Conservation (phyloP, 2,113 vertebrate species). For the Hippocampus guttulatus region DNA sequence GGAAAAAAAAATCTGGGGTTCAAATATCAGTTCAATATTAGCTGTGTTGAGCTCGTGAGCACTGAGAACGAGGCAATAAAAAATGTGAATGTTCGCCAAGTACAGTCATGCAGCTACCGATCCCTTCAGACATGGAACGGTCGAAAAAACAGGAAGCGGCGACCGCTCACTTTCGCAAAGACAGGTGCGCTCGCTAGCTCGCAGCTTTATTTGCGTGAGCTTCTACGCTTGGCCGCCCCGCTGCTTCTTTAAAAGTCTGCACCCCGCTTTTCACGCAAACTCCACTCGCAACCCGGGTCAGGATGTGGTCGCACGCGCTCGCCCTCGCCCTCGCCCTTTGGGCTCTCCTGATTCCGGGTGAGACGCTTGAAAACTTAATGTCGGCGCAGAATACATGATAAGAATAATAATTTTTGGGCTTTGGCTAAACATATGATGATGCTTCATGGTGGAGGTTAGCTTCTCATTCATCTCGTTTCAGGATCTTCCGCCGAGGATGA, state of each 20-base stretch:
- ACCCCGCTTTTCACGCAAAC: background rate
- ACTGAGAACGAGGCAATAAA: too few species aligned
- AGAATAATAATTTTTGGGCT: too few species aligned
- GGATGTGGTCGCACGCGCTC: background rate
- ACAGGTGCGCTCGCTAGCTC: background rate
- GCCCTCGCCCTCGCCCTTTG: background rate
- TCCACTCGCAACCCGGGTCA: background rate
- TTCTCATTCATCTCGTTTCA: conserved; percentile 17
- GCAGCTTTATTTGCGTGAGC: background rate
- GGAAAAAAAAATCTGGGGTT: too few species aligned
- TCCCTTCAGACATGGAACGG: too few species aligned
- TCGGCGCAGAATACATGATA: too few species aligned
- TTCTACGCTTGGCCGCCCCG: background rate
- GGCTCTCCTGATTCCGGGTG: background rate
- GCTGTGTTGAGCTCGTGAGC: too few species aligned
- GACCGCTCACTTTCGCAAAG: background rate
- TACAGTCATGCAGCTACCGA: too few species aligned
- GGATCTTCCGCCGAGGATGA: conserved; percentile 15
- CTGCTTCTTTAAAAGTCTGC: background rate
- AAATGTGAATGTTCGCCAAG: too few species aligned
- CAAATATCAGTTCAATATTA: too few species aligned
- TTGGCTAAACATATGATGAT: background rate
- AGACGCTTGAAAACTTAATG: background rate
- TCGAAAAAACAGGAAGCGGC: background rate
- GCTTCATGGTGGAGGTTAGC: too few species aligned